These are phyloP conservation scores for Scaptomyza cyrtandrae DNA, from an alignment of 2,888 invertebrate species.

Conservation along the genomic window DNA sequence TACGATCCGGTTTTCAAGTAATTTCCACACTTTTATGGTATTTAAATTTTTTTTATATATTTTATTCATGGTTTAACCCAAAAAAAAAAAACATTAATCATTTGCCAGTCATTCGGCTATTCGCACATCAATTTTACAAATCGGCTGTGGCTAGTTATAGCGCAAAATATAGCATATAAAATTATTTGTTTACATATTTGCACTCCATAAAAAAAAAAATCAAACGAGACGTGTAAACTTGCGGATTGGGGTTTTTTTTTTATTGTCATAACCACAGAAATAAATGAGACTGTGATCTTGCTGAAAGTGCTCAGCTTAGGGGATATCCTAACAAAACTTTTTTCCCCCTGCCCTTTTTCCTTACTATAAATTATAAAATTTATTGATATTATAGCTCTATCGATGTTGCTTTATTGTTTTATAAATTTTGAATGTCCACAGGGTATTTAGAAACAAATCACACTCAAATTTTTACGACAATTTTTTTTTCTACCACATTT, in stretches of 20 bases:
- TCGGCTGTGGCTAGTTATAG: constrained; percentile 11
- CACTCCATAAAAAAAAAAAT: constrained; percentile 20
- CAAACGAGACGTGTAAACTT: constrained; percentile 28
- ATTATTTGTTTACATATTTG: constrained; percentile 21
- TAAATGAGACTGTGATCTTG: no score
- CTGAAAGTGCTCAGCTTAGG: no score
- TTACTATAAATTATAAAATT: no score
- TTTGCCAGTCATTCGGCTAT: constrained; percentile 34
- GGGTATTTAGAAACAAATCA: not conserved
- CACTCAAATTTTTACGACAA: not conserved
- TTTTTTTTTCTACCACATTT: constrained; percentile 16
- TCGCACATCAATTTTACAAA: constrained; percentile 43
- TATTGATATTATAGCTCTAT: no score
- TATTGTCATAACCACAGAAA: not conserved
- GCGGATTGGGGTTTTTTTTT: constrained; percentile 21
- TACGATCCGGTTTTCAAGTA: constrained; percentile 65
- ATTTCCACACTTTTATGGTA: not conserved
- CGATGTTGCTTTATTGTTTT: no score
- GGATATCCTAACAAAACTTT: not conserved
- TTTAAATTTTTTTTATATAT: not conserved
- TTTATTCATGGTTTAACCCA: not conserved
- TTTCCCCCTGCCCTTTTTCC: no score
- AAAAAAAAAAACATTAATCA: not conserved
- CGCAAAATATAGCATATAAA: not conserved
- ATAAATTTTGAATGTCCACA: no score